These are phyloP conservation scores for Leucosticte australis DNA, from an alignment of 2,113 vertebrate genomes.

Conservation along the genomic window DNA sequence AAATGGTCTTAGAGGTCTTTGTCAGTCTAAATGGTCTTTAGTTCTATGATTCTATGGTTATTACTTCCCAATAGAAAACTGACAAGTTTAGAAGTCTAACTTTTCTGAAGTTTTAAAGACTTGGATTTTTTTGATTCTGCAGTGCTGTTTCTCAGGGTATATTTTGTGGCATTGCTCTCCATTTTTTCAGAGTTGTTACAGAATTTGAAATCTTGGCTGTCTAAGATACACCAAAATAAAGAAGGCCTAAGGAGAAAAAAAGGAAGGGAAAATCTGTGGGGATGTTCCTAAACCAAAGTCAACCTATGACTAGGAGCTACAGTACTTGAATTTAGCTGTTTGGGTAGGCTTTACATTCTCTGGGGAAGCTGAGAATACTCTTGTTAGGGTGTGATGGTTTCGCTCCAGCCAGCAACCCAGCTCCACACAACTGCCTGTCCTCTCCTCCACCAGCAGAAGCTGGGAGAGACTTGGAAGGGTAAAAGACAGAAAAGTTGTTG, in stretches of 20 bases:
- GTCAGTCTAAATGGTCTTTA: background rate
- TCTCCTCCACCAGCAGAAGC: background rate
- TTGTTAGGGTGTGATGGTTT: background rate
- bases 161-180: background rate
- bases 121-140: background rate
- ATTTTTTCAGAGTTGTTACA: background rate
- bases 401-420: background rate
- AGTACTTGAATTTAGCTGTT: background rate
- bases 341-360: background rate
- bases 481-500: background rate
- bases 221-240: background rate
- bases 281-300: background rate
- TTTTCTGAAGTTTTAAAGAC: background rate
- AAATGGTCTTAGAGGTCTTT: background rate
- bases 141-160: background rate
- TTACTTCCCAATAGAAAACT: background rate
- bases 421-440: rapidly evolving
- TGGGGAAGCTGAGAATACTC: background rate
- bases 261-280: background rate
- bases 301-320: background rate
- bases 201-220: background rate
- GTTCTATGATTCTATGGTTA: background rate
- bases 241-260: background rate
- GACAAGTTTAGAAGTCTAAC: background rate
- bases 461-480: too few species aligned